phyloP scores from a whole-genome alignment of 2,797 vertebrate species.

The Cuculus canorus region DNA sequence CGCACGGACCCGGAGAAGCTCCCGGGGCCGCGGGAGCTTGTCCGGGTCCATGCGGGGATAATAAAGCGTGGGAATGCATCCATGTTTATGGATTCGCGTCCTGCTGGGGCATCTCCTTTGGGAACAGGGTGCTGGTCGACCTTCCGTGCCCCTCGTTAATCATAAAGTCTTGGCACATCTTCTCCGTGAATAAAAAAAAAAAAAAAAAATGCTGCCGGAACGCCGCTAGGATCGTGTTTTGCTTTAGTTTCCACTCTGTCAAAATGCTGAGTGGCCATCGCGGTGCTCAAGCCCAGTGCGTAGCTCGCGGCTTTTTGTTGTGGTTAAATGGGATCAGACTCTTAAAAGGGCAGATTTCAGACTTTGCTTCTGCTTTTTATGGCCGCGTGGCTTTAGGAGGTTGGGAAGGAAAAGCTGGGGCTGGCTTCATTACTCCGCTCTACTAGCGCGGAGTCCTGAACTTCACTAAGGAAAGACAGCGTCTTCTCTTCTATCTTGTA shows the following conservation, averaged over 20 bases:
- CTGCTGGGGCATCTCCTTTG: too few relatives aligned
- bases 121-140: not conserved
- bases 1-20: not conserved
- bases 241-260: not conserved
- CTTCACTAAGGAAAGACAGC: not conserved
- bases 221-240: not conserved
- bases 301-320: not conserved
- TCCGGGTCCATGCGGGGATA: not conserved
- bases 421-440: not conserved
- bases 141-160: fast-evolving
- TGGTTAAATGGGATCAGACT: not conserved
- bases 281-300: fast-evolving
- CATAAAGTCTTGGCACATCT: not conserved
- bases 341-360: not conserved
- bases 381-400: not conserved
- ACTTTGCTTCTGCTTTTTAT: not conserved
- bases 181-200: too few relatives aligned
- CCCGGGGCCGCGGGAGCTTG: not conserved
- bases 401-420: not conserved
- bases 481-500: not conserved
- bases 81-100: not conserved
- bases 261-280: fast-evolving
- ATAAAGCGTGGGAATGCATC: not conserved
- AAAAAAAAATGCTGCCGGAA: not conserved
- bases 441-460: not conserved